Evolutionary conservation across 2,888 invertebrate genomes (phyloP).

Genomic region (Phengaris arion): DNA sequence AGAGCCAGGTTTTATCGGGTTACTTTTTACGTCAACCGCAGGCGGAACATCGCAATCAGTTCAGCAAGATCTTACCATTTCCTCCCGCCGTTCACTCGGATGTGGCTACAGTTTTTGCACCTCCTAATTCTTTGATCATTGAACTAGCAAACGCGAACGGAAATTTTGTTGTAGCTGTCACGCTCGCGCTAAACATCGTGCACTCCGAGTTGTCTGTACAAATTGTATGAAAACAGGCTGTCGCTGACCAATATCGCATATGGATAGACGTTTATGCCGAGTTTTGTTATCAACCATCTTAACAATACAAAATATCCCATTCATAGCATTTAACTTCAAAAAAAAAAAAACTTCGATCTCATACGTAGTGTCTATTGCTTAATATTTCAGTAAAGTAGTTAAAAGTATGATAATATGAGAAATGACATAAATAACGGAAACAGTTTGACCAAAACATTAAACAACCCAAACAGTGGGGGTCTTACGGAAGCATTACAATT

Average conservation of each 20-base stretch:
- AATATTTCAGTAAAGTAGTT: not conserved
- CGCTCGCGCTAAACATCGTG: not conserved
- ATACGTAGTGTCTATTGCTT: not conserved
- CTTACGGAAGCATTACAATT: constrained; percentile 17
- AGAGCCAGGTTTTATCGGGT: not conserved
- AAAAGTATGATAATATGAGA: not conserved
- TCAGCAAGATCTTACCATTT: constrained; percentile 24
- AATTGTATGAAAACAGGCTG: too few relatives aligned
- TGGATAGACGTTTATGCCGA: too few relatives aligned
- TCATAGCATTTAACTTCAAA: too few relatives aligned
- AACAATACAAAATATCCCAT: too few relatives aligned
- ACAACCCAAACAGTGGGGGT: constrained; percentile 8
- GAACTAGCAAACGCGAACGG: not conserved
- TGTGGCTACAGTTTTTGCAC: constrained; percentile 25
- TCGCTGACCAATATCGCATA: too few relatives aligned
- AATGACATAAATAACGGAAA: not conserved
- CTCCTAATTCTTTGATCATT: constrained; percentile 6
- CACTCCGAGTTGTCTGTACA: not conserved
- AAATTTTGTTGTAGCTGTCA: not conserved
- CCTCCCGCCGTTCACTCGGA: constrained; percentile 13
- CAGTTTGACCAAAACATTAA: constrained; percentile 7
- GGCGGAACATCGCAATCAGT: constrained; percentile 24
- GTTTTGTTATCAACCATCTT: too few relatives aligned
- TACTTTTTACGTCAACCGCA: constrained; percentile 15
- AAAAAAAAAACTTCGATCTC: too few relatives aligned